phyloP scores from a whole-genome alignment of 2,797 vertebrate genomes.

The Ambastaia sidthimunki region DNA sequence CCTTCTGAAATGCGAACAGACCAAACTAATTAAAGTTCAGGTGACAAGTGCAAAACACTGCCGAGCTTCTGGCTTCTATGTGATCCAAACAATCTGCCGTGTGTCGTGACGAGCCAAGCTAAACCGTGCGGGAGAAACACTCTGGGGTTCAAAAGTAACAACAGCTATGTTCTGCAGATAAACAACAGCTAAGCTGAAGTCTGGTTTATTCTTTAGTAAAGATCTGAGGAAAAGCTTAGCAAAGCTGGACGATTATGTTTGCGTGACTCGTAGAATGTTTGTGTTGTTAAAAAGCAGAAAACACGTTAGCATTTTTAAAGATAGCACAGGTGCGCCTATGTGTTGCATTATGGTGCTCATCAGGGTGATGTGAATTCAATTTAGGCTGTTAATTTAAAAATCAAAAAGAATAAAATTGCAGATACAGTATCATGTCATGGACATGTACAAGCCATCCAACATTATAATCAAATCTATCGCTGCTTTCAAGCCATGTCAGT shows the following conservation, averaged over 20 bases:
- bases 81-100: conserved; percentile 48
- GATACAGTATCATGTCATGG: too few species aligned
- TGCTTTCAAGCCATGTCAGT: too few species aligned
- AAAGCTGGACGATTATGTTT: neutral
- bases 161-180: conserved; percentile 14
- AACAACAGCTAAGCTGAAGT: conserved; percentile 10
- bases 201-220: neutral
- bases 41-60: conserved; percentile 48
- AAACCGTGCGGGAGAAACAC: conserved; percentile 39
- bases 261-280: neutral
- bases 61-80: conserved; percentile 35
- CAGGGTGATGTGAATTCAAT: neutral
- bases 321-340: neutral
- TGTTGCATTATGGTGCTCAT: neutral
- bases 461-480: too few species aligned
- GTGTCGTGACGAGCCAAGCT: conserved; percentile 26
- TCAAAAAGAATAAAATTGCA: too few species aligned
- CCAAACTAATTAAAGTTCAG: conserved; percentile 62
- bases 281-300: neutral
- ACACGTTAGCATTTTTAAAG: neutral
- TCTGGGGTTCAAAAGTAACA: conserved; percentile 36
- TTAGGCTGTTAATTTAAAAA: neutral
- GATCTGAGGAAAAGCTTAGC: neutral
- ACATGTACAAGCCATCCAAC: too few species aligned
- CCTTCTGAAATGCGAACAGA: conserved; percentile 46